Percentiles rank a stretch among this genome's conserved stretches.
Evolutionary conservation across 2,797 vertebrate genomes (phyloP).

Genomic region (Periophthalmus magnuspinnatus): DNA sequence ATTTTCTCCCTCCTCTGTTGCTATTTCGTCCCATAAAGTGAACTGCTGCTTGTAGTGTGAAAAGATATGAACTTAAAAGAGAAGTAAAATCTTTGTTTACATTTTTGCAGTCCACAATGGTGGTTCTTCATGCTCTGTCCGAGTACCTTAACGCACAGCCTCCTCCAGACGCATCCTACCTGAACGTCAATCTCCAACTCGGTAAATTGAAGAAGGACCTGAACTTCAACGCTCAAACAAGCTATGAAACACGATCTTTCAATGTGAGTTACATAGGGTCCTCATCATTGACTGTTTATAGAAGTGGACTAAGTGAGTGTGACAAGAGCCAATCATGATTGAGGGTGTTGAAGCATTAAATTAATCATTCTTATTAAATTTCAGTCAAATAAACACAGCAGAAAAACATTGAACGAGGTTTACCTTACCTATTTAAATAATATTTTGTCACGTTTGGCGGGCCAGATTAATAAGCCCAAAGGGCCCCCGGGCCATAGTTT

Average conservation of each 20-base stretch:
- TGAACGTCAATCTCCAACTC: slow-evolving; percentile 69
- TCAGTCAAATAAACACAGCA: too few species aligned
- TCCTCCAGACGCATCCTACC: slow-evolving; percentile 39
- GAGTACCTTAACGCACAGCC: slow-evolving; percentile 69
- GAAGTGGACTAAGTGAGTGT: too few species aligned
- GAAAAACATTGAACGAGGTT: too few species aligned
- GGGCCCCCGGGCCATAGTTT: too few species aligned
- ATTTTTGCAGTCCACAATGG: slow-evolving; percentile 75
- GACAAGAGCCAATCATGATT: too few species aligned
- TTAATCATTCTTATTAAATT: too few species aligned
- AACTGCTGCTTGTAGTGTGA: background rate
- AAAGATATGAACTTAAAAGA: background rate
- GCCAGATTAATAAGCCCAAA: too few species aligned
- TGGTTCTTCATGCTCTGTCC: slow-evolving; percentile 77
- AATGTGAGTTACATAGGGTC: slow-evolving; percentile 45
- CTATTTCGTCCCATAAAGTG: background rate
- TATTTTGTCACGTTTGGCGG: too few species aligned
- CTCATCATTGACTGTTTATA: too few species aligned
- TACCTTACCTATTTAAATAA: too few species aligned
- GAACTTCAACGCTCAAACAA: slow-evolving; percentile 49
- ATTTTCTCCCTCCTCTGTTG: too few species aligned
- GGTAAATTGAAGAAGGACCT: slow-evolving; percentile 39
- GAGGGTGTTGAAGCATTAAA: too few species aligned
- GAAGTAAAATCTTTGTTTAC: background rate
- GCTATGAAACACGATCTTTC: slow-evolving; percentile 63